Base-by-base conservation (phyloP, 2,113 vertebrate genomes). In the Sciurus niger region DNA sequence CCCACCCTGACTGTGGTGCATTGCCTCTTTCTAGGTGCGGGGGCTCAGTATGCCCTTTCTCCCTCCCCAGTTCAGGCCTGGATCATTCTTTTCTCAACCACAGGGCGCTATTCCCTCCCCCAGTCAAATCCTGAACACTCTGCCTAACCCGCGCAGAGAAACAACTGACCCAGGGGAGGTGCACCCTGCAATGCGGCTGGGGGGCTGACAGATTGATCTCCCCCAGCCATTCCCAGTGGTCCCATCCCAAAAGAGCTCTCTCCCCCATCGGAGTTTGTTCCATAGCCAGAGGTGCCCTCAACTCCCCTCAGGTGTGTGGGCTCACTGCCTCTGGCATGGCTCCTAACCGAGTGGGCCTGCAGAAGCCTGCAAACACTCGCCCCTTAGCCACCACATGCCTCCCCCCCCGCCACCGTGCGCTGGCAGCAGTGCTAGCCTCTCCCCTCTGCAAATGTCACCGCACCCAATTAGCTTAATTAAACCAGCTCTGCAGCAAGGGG, bases 391-490 rank as follows among this genome's bases (percentile, higher is more conserved):
- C 43, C 3, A 2, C 48, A 70, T 14, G 70, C 1, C 89, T 89
- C 88, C 40, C 40, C 40, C 40, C 0, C 0, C 65, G 11, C 53
- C 10, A 73, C 28, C 60, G 32, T 48, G 83, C 0, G 3, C 84
- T 5, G 76, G 97, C 90, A 80, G 98, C 97, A 60, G 24, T 6
- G 85, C 96, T 2, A 95, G 95, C 96, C 93, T 97, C 96, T 97
- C 96, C 97, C 97, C 95, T 97, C 83, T 1, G 89, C 94, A 98
- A 97, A 98, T 97, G 97, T 98, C 98, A 97, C 93, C 4, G 94
- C 6, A 2, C 95, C 96, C 97, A 98, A 97, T 98, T 98, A 98
- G 96, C 92, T 97, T 98, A 98, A 97, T 98, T 96, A 98, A 98
- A 94, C 91, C 93, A 77, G 91, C 89, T 96, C 93, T 46, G 65